Percentiles rank a stretch among this genome's conserved stretches.
Evolutionary conservation across 1,140 invertebrate genomes (phyloP).

Genomic region (Hydropsyche tenuis): DNA sequence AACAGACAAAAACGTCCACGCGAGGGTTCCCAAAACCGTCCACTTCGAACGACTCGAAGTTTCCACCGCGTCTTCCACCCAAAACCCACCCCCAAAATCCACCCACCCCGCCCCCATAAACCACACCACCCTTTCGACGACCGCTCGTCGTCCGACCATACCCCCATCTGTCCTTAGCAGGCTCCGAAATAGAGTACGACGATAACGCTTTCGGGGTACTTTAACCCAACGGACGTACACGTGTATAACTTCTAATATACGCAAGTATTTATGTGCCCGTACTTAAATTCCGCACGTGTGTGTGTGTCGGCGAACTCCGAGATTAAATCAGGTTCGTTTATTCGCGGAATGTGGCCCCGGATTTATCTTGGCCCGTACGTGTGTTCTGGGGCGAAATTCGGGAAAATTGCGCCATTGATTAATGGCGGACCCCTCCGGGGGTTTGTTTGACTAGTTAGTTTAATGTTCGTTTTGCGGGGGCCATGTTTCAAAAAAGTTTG

Average conservation of each 20-base stretch:
- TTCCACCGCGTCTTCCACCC: too few relatives aligned
- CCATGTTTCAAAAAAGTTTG: slow-evolving; percentile 13
- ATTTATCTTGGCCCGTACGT: slow-evolving; percentile 49
- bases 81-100: too few relatives aligned
- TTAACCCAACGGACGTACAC: too few relatives aligned
- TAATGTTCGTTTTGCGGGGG: slow-evolving; percentile 18
- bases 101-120: too few relatives aligned
- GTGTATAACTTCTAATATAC: neutral
- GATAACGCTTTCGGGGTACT: slow-evolving; percentile 38
- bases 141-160: too few relatives aligned
- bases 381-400: slow-evolving; percentile 15
- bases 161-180: slow-evolving; percentile 49
- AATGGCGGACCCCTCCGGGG: slow-evolving; percentile 16
- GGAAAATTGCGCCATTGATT: slow-evolving; percentile 40
- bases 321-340: slow-evolving; percentile 49
- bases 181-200: slow-evolving; percentile 40
- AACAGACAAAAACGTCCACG: too few relatives aligned
- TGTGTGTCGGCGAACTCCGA: slow-evolving; percentile 41
- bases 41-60: too few relatives aligned
- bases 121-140: too few relatives aligned
- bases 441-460: slow-evolving; percentile 29
- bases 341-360: slow-evolving; percentile 31
- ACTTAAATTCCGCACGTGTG: slow-evolving; percentile 5
- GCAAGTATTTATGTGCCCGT: neutral
- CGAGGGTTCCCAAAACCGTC: too few relatives aligned